Base-by-base conservation (phyloP, 2,113 vertebrate species). In the Gila orcuttii region DNA sequence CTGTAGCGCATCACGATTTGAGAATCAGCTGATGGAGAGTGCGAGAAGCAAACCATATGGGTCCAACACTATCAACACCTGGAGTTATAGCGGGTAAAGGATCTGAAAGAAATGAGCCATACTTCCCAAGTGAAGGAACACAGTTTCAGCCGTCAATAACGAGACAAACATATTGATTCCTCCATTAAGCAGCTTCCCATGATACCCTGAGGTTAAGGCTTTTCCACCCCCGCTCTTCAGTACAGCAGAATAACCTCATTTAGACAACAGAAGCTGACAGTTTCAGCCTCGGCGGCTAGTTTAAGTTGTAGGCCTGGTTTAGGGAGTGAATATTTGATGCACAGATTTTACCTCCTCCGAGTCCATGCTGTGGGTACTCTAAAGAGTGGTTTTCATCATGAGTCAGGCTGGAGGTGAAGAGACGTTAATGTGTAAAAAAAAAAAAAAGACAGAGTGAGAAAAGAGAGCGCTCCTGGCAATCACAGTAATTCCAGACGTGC, bases 101-200 rank as follows among this genome's bases (percentile, higher is more conserved):
- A 55, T 79, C 47, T 74, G 66, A 21, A 50, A 83, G 79, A 86
- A 86, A 86, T 85, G 73, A 86, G 86, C 39, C 31, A 62, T n/a
- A 50, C 68, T 69, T 85, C 64, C 83, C 79, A 47, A 59, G 73
- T 86, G 85, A 86, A 77, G 82, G 71, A 86, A 86, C 82, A 68
- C 39, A 17, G 82, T 80, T 81, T 47, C 60, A 60, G 74, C 68
- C 75, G 84, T 85, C 86, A 81, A 84, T 68, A 87, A 82, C 78
- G 52, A 77, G 76, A 84, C 81, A 81, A 73, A 86, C 78, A 81
- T 73, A 86, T 89, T 69, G 86, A 89, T 89, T 87, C 83, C 71
- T 83, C 76, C 84, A 87, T 89, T 87, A 86, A 60, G 66, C 87
- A 62, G 86, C 69, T 69, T 84, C 57, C 73, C 55, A 52, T 73